phyloP scores from a whole-genome alignment of 2,113 vertebrate species.

The Falcunculus frontatus region DNA sequence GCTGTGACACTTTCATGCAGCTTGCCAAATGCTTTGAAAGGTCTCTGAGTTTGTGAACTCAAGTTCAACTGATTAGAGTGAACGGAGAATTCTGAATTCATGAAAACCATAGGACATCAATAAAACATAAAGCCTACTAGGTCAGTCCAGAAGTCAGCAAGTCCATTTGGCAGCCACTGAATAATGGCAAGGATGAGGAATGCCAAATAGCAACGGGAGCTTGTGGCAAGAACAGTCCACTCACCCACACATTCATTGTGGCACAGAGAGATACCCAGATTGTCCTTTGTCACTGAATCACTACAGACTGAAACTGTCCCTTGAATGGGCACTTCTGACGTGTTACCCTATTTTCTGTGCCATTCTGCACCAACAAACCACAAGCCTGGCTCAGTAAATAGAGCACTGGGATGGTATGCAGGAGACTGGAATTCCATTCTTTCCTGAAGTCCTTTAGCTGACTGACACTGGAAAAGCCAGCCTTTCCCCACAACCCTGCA shows the following conservation, averaged over 20 bases:
- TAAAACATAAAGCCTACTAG: slow-evolving; percentile 9
- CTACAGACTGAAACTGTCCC: background rate
- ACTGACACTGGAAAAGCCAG: background rate
- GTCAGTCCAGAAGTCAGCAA: slow-evolving; percentile 16
- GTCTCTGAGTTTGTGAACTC: background rate
- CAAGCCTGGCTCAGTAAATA: background rate
- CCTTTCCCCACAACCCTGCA: background rate
- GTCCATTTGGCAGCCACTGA: background rate
- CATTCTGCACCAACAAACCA: background rate
- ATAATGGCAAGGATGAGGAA: background rate
- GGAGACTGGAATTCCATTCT: background rate
- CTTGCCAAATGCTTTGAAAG: slow-evolving; percentile 19
- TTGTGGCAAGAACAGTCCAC: background rate
- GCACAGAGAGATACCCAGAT: background rate
- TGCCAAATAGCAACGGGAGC: background rate
- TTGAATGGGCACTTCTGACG: background rate
- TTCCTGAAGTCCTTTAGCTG: background rate
- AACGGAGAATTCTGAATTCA: slow-evolving; percentile 13
- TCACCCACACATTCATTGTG: background rate
- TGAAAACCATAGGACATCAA: background rate
- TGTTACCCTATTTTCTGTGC: background rate
- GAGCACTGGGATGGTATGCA: background rate
- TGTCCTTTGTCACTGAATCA: background rate
- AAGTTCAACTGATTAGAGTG: slow-evolving; percentile 36
- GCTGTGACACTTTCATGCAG: background rate